These are phyloP conservation scores for Eulemur rubriventer DNA, from an alignment of 2,797 vertebrate genomes.

Conservation along the genomic window DNA sequence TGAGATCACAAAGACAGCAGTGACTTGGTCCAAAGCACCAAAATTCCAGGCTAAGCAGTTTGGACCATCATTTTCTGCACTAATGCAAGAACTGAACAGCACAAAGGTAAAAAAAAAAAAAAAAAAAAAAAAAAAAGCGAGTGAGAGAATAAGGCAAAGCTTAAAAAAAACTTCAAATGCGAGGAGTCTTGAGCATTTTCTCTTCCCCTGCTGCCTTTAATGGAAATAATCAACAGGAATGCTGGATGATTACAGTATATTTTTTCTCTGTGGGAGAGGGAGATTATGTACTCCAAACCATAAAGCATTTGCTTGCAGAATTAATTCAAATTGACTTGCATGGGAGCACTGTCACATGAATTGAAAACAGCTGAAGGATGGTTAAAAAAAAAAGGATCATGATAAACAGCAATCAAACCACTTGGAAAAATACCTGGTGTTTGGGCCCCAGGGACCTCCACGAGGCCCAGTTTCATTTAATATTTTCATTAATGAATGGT, in stretches of 20 bases:
- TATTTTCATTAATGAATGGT: conserved; percentile 59
- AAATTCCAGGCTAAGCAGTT: background rate
- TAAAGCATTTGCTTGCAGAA: conserved; percentile 77
- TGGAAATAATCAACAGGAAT: conserved; percentile 79
- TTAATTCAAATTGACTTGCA: conserved; percentile 80
- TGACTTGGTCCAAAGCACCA: background rate
- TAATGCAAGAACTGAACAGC: background rate
- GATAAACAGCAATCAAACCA: conserved; percentile 71
- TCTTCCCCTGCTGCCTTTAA: conserved; percentile 71
- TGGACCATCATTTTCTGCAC: conserved; percentile 7
- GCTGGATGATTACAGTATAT: conserved; percentile 71
- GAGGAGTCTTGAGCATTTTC: background rate
- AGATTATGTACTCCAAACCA: conserved; percentile 77
- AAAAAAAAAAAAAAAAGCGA: too few species aligned
- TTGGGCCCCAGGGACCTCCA: background rate
- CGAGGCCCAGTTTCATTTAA: conserved; percentile 35
- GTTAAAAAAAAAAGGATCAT: background rate
- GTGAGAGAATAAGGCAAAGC: background rate
- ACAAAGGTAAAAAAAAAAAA: background rate
- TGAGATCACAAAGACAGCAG: background rate
- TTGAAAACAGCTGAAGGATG: conserved; percentile 72
- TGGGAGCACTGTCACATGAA: conserved; percentile 61
- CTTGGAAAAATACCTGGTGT: conserved; percentile 44
- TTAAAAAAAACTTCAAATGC: conserved; percentile 1
- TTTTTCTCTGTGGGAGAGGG: conserved; percentile 71